Evolutionary conservation across 2,113 vertebrate species (phyloP), one percentile per base, ranked within the genome.

Genomic region (Egretta garzetta): DNA sequence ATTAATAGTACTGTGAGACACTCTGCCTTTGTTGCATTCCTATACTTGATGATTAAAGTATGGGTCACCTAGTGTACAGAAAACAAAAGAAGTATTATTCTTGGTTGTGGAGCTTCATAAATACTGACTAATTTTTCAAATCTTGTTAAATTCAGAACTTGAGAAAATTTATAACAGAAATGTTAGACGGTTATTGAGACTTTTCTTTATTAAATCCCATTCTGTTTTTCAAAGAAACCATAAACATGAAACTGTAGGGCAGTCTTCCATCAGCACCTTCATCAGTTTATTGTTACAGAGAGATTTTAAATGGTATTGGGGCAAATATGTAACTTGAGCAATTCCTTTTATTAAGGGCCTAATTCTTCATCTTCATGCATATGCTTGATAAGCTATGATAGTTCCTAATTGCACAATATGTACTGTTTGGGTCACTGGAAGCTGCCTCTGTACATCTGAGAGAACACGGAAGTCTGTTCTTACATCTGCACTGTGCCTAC

Each of bases 361-460:
- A 64, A 64, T 75, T 75, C 23, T 94, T 8, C 9, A 41, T 33
- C 13, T 80, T 76, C 21, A 64, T 35, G 14, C 3, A 28, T 24
- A 58, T 15, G 9, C 17, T 92, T 56, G 35, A 41, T 68, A 72
- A 17, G 3, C 10, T 70, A 6, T 47, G 5, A 10, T 71, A 24
- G 13, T 41, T 80, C 14, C 26, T 71, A 58, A 32, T 80, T 26
- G 41, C 22, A 74, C 6, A 33, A 9, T 55, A 43, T 0, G 0
- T 24, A 62, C 0, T 2, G 3, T 50, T 84, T 74, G 41, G 1
- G 14, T 67, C 30, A 27, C 18, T 68, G n/a, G 41, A 75, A 87
- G 8, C 4, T 86, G 41, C 19, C 60, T 56, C 12, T 82, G 23
- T 21, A 33, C 27, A 11, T 24, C 37, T 41, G 23, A 91, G 8